phyloP scores from a whole-genome alignment of 2,113 vertebrate genomes.

The Columba janthina region DNA sequence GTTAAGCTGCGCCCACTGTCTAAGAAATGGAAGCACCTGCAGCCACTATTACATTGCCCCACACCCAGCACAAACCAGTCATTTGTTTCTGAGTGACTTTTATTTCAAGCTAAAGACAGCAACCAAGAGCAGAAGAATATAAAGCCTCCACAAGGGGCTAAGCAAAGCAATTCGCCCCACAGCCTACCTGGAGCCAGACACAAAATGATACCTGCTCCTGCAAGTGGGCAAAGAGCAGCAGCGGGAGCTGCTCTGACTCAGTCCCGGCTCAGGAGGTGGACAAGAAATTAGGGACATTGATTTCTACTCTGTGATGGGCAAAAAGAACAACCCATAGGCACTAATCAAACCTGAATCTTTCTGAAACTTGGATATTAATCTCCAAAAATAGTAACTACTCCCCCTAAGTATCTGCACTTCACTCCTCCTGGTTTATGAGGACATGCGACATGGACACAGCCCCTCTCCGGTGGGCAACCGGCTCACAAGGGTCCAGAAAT shows the following conservation, averaged over 20 bases:
- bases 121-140: not conserved
- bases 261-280: not conserved
- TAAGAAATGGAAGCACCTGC: not conserved
- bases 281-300: not conserved
- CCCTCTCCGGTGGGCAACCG: not conserved
- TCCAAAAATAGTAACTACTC: not conserved
- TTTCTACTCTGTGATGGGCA: not conserved
- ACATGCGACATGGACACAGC: rapidly evolving
- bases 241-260: not conserved
- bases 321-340: not conserved
- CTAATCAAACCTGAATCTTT: not conserved
- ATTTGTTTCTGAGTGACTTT: not conserved
- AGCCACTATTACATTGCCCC: not conserved
- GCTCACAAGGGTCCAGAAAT: not conserved
- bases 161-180: not conserved
- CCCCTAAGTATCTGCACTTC: not conserved
- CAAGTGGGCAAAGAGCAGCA: not conserved
- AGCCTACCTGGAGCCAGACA: rapidly evolving
- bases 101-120: not conserved
- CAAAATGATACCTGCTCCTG: not conserved
- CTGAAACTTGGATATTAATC: not conserved
- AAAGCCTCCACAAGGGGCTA: not conserved
- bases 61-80: not conserved
- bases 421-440: not conserved
- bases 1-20: not conserved